These are phyloP conservation scores for Zosterops borbonicus DNA, from an alignment of 2,113 vertebrate genomes.

Conservation along the genomic window DNA sequence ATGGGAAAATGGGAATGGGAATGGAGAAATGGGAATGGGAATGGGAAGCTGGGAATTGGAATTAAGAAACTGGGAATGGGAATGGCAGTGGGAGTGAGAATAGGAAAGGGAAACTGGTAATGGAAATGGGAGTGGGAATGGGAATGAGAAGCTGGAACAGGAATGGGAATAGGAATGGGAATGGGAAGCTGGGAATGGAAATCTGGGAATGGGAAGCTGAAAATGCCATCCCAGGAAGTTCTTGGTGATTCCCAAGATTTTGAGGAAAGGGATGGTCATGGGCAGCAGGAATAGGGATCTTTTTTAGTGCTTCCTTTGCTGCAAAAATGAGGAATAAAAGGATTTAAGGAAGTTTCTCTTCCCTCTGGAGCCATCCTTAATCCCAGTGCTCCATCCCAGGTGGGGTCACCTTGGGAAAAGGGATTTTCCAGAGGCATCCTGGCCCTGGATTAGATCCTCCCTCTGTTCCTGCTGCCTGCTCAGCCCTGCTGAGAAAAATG, in stretches of 20 bases:
- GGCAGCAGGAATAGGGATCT: neutral
- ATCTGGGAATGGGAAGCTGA: neutral
- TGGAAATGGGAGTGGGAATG: neutral
- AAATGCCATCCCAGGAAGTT: neutral
- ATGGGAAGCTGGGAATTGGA: too few species aligned
- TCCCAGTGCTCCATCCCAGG: neutral
- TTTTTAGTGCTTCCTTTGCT: neutral
- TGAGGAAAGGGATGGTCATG: neutral
- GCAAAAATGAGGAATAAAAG: neutral
- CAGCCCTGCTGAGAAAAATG: neutral
- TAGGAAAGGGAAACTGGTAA: neutral
- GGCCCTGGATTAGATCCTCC: neutral
- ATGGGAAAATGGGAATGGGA: neutral
- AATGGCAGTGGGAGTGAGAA: neutral
- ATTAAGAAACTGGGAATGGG: too few species aligned
- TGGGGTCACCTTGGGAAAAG: neutral
- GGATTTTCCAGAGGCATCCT: neutral
- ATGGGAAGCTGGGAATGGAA: neutral
- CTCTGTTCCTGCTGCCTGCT: neutral
- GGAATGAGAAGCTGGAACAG: neutral
- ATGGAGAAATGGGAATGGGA: neutral
- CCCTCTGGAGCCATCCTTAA: neutral
- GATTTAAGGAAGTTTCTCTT: neutral
- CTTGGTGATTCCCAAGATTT: fast-evolving
- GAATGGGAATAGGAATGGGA: neutral